Percentiles rank a stretch among this genome's conserved stretches.
These are phyloP conservation scores for Tethea ocularis DNA, from an alignment of 2,888 invertebrate genomes.

Conservation along the genomic window DNA sequence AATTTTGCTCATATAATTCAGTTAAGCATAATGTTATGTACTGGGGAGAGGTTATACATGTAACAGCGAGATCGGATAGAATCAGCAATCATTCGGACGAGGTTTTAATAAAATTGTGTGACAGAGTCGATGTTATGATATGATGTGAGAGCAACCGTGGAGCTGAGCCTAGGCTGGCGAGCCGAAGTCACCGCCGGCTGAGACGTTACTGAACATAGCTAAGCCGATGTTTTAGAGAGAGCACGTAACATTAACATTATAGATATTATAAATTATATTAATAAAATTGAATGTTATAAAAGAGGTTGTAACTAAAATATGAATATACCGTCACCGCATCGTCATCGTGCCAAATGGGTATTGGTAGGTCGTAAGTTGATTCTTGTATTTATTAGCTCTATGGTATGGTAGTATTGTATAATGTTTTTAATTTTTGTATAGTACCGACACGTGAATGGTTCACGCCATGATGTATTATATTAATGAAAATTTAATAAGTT, in stretches of 20 bases:
- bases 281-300: conserved; percentile 77
- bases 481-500: conserved; percentile 65
- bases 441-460: conserved; percentile 65
- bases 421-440: conserved; percentile 84
- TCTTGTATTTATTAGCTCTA: conserved; percentile 80
- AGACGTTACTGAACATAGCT: conserved; percentile 33
- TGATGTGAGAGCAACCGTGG: conserved; percentile 12
- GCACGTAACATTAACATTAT: conserved; percentile 62
- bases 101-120: no score
- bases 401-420: conserved; percentile 78
- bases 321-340: conserved; percentile 65
- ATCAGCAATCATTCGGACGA: no score
- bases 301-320: conserved; percentile 81
- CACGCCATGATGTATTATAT: conserved; percentile 73
- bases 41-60: conserved; percentile 18
- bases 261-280: conserved; percentile 71
- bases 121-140: no score
- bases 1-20: conserved; percentile 35
- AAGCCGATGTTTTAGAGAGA: conserved; percentile 68
- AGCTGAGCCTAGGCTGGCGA: conserved; percentile 17
- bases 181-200: conserved; percentile 5
- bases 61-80: conserved; percentile 11
- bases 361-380: conserved; percentile 75
- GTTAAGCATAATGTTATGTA: conserved; percentile 29
- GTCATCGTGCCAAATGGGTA: conserved; percentile 65